A percentile compares a stretch with the other conserved stretches of the same genome.
phyloP scores from a whole-genome alignment of 2,888 invertebrate species.

The Limnephilus lunatus region DNA sequence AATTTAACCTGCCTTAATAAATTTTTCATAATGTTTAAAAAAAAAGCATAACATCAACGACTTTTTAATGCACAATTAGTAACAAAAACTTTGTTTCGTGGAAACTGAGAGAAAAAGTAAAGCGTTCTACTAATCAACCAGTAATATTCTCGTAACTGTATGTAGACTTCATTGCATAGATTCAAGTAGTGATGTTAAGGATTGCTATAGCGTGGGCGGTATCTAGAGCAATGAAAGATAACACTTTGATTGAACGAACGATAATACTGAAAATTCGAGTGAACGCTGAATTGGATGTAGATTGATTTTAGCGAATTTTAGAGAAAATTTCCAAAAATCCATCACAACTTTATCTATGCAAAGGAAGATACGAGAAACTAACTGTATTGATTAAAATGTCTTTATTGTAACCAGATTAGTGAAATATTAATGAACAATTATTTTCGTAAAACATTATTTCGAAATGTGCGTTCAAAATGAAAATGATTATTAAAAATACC shows the following conservation, averaged over 20 bases:
- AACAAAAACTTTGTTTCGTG: background rate
- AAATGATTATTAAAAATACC: too few relatives aligned
- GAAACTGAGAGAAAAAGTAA: background rate
- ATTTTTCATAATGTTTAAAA: too few relatives aligned
- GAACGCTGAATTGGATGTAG: background rate
- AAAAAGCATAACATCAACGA: too few relatives aligned
- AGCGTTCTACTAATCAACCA: background rate
- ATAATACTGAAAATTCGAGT: background rate
- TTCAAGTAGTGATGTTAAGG: constrained; percentile 3
- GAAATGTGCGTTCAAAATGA: too few relatives aligned
- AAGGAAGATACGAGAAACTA: too few relatives aligned
- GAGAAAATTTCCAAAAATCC: background rate
- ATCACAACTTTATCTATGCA: too few relatives aligned
- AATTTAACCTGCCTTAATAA: too few relatives aligned
- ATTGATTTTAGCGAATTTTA: background rate
- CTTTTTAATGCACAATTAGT: too few relatives aligned
- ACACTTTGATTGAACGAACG: constrained; percentile 18
- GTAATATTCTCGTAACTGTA: background rate
- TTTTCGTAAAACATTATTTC: too few relatives aligned
- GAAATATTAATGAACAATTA: too few relatives aligned
- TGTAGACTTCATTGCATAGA: background rate
- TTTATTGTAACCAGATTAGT: too few relatives aligned
- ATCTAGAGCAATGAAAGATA: background rate
- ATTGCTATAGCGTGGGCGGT: background rate
- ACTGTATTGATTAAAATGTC: too few relatives aligned